Evolutionary conservation across 2,113 vertebrate genomes (phyloP).

Genomic region (Cryptotis parvus): DNA sequence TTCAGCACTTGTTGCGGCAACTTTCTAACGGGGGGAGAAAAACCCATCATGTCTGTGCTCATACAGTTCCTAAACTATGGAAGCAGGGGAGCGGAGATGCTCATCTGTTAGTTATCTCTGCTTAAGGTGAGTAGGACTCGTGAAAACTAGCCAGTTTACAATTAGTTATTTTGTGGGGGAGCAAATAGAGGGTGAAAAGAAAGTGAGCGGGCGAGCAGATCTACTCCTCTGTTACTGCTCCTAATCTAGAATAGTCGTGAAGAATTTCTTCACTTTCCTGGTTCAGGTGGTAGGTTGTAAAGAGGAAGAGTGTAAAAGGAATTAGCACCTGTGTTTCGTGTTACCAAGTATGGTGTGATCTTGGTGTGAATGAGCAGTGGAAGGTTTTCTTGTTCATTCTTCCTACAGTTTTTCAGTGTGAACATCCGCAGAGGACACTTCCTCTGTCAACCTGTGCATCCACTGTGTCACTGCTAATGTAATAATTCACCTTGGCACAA

Average conservation of each 20-base stretch:
- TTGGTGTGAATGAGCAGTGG: constrained; percentile 63
- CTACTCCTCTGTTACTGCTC: not conserved
- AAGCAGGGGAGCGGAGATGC: not conserved
- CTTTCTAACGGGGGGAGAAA: not conserved
- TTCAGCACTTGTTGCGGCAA: not conserved
- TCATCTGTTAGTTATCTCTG: too few relatives aligned
- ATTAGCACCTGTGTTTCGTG: not conserved
- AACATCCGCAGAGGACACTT: constrained; percentile 69
- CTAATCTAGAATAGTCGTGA: too few relatives aligned
- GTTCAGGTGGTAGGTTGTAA: not conserved
- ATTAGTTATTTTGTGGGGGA: not conserved
- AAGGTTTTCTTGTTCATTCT: constrained; percentile 73
- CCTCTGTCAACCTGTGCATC: constrained; percentile 71
- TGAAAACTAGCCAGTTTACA: not conserved
- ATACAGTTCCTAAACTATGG: not conserved
- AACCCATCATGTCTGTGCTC: not conserved
- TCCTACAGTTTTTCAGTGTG: constrained; percentile 68
- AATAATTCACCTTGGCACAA: constrained; percentile 72
- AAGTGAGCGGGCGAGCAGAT: too few relatives aligned
- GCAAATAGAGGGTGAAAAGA: too few relatives aligned
- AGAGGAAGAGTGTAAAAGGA: too few relatives aligned
- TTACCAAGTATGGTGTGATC: constrained; percentile 30
- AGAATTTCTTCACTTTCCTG: accelerated
- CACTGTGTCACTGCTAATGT: constrained; percentile 56
- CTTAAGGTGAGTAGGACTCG: not conserved